phyloP scores from a whole-genome alignment of 2,888 invertebrate species.

The Heliconius erato region DNA sequence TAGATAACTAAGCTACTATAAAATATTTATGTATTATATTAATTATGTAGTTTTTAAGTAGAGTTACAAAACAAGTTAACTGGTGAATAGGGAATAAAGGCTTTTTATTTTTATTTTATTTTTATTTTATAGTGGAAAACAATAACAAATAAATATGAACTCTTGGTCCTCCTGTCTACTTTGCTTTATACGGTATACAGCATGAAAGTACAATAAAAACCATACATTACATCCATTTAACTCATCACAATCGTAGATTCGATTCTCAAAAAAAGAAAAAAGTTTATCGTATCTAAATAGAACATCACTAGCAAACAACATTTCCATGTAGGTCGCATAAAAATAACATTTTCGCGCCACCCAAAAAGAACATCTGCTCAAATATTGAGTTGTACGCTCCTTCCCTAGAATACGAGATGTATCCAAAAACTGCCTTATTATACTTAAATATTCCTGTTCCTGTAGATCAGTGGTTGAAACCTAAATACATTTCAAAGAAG shows the following conservation, averaged over 20 bases:
- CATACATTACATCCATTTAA: no score
- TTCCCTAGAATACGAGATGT: slow-evolving; percentile 48
- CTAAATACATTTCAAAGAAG: not conserved
- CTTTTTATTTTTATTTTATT: no score
- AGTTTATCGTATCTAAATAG: slow-evolving; percentile 45
- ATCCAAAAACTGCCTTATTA: slow-evolving; percentile 41
- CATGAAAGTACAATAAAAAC: no score
- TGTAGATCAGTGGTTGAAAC: not conserved
- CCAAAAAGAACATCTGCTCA: slow-evolving; percentile 78
- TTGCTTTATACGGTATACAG: not conserved
- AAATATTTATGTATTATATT: no score
- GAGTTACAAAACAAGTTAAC: no score
- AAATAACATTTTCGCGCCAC: slow-evolving; percentile 80
- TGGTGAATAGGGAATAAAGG: no score
- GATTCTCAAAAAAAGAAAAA: slow-evolving; percentile 16
- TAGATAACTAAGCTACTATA: no score
- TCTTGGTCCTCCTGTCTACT: not conserved
- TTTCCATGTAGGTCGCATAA: slow-evolving; percentile 75
- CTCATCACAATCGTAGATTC: slow-evolving; percentile 7
- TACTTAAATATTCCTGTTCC: slow-evolving; percentile 27
- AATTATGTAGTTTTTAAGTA: no score
- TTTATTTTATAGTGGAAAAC: no score
- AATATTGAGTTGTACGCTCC: slow-evolving; percentile 76
- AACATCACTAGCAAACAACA: slow-evolving; percentile 68
- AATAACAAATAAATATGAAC: no score